Evolutionary conservation across 1,140 invertebrate genomes (phyloP), one percentile per base, ranked within the genome.

Genomic region (Drosophila teissieri): DNA sequence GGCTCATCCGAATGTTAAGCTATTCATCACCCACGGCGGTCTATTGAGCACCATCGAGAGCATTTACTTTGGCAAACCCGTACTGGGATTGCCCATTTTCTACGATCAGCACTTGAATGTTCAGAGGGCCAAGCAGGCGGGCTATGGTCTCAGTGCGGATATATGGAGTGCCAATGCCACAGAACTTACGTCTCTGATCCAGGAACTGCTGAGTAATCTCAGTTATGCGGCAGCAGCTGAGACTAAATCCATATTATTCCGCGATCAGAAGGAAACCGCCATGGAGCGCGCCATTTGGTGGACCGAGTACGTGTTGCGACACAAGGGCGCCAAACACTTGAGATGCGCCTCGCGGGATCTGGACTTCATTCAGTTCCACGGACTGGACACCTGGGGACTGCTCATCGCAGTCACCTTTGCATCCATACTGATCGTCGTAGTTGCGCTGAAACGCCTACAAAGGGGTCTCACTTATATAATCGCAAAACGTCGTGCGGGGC

Each of bases 1-100:
- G 63, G 96, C 94, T 36, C 95, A 96, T 93, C 93, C 93, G 2
- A 96, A 96, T 73, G 92, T 96, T 0, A 94, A 94, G 80, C 92
- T 94, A 0, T 96, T 97, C 76, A 94, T 97, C 15, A 95, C 95
- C 1, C 95, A 96, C 78, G 95, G 95, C 37, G 96, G 96, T 10
- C 81, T 95, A 17, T 92, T 95, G 15, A 95, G 96, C 64, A 93
- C 95, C n/a, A 94, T 95, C 69, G 96, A 97, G 91, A 94, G 95
- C 4, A 91, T 96, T 1, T 95, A 94, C 91, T 94, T 95, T 75
- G 95, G 94, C 64, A 94, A 96, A 7, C 96, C 96, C 0, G 93
- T 96, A 7, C 91, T 97, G 27, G 95, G 95, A 3, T 92, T 96
- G 49, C 96, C 96, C n/a, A 91, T 96, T 14, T 94, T 95, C 51